These are phyloP conservation scores for Hymenochirus boettgeri DNA, from an alignment of 2,113 vertebrate genomes.

Conservation along the genomic window DNA sequence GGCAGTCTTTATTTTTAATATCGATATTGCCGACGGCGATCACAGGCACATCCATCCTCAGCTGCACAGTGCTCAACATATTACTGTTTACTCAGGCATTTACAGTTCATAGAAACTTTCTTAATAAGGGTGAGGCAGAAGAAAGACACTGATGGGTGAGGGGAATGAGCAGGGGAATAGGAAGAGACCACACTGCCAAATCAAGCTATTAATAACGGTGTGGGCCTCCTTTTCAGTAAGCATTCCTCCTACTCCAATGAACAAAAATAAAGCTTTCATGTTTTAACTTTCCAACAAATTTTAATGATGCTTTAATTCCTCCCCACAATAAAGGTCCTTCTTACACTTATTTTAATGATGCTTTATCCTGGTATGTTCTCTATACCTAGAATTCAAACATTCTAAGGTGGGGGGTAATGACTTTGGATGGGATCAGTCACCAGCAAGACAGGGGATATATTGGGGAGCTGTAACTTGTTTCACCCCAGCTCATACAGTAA, in stretches of 20 bases:
- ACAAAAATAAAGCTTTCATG: conserved; percentile 17
- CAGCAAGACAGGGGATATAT: too few relatives aligned
- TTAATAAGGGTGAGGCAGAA: conserved; percentile 14
- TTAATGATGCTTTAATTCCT: neutral
- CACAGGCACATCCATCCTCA: conserved; percentile 1
- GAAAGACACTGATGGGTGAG: neutral
- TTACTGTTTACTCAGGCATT: conserved; percentile 32
- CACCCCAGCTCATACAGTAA: too few relatives aligned
- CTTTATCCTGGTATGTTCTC: too few relatives aligned
- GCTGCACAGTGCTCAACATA: conserved; percentile 29
- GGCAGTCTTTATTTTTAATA: too few relatives aligned
- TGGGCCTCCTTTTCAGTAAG: conserved; percentile 11
- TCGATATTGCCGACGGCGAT: conserved; percentile 3
- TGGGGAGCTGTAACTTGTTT: too few relatives aligned
- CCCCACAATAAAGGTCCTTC: neutral
- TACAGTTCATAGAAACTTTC: conserved; percentile 32
- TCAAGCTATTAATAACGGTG: conserved; percentile 25
- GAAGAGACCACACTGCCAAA: conserved; percentile 10
- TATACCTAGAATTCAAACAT: too few relatives aligned
- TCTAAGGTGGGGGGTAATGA: too few relatives aligned
- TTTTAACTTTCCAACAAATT: conserved; percentile 11
- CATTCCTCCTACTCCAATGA: conserved; percentile 11
- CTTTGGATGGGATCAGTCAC: too few relatives aligned
- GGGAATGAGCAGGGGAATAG: neutral
- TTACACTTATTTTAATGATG: neutral